Evolutionary conservation across 1,140 invertebrate species (phyloP), one percentile per base, ranked within the genome.

Genomic region (Aphis gossypii): DNA sequence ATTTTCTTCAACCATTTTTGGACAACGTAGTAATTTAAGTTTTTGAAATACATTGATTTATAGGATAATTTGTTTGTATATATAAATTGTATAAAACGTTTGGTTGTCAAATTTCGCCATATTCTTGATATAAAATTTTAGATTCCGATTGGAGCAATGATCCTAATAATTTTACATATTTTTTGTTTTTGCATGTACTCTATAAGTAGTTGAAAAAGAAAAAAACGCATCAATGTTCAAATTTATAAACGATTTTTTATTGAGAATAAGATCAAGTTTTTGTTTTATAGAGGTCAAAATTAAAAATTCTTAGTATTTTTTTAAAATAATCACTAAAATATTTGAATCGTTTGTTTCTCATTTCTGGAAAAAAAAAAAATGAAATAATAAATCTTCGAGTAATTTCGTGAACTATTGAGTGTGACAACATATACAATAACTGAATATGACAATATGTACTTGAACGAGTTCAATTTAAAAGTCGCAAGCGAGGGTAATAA

Each of bases 401-500:
- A 76, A 76, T 76, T 76, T n/a, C 14, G 3, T 3, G 30, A 76
- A 76, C 60, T 76, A 76, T n/a, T n/a, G 30, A 76, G 60, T n/a
- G 14, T 35, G 30, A 76, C 60, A 20, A 76, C 11, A 76, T 76
- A 35, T 76, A 76, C 11, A 76, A 76, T 76, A 76, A 76, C 60
- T 35, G n/a, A 68, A n/a, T 68, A n/a, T 76, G 60, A 76, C 60
- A n/a, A 76, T n/a, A 76, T 76, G 14, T 35, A 76, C 60, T 76
- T n/a, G 60, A 76, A 35, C 60, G n/a, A 76, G 60, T 76, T 76
- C 60, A 76, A 35, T 76, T 76, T 76, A 76, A 76, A 56, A 76
- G 18, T 20, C 30, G 60, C n/a, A 76, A n/a, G 30, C 30, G 14
- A 76, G 60, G 60, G 60, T 76, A 76, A 76, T 76, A 76, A 76